phyloP scores from a whole-genome alignment of 2,797 vertebrate species.

The Sebastes vulpes region DNA sequence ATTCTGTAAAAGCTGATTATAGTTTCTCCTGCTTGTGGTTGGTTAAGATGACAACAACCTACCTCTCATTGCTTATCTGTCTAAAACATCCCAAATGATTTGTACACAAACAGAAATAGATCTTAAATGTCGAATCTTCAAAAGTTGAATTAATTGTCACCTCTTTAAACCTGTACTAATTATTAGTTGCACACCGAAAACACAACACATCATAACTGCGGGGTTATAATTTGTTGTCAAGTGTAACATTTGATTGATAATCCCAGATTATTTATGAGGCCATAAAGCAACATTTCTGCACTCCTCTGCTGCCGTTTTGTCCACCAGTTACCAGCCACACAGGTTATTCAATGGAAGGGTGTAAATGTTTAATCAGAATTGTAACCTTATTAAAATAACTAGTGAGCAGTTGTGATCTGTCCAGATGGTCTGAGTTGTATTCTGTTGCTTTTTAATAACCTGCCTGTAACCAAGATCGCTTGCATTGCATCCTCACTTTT shows the following conservation, averaged over 20 bases:
- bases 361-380: slow-evolving; percentile 6
- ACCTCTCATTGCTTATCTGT: slow-evolving; percentile 64
- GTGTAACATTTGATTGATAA: neutral
- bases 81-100: neutral
- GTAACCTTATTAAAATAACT: slow-evolving; percentile 1
- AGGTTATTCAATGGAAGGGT: neutral
- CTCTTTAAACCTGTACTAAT: too few relatives aligned
- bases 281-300: neutral
- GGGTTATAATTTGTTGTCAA: neutral
- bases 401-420: slow-evolving; percentile 20
- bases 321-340: neutral
- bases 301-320: neutral
- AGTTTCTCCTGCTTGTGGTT: slow-evolving; percentile 5
- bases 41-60: slow-evolving; percentile 62
- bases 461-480: slow-evolving; percentile 63
- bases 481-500: slow-evolving; percentile 41
- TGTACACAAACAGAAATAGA: neutral
- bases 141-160: neutral
- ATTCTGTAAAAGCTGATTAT: neutral
- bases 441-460: slow-evolving; percentile 63
- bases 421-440: slow-evolving; percentile 29
- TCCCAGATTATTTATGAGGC: neutral
- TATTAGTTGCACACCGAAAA: neutral
- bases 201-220: neutral
- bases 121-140: neutral